Conservation (phyloP, 2,888 invertebrate species). For the Biston betularia region DNA sequence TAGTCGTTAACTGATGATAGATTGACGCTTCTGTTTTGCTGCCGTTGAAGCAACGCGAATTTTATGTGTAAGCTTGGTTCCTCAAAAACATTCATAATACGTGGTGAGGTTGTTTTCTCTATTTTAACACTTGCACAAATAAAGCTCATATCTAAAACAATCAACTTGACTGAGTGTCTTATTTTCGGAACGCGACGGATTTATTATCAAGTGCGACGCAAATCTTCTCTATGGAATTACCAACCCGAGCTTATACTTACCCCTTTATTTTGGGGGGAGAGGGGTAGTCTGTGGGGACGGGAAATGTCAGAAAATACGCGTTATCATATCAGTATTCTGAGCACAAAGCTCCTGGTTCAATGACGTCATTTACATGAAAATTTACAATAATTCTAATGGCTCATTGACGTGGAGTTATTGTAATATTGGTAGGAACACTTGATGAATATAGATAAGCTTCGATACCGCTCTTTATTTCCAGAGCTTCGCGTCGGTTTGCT, state of each 20-base stretch:
- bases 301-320: slow-evolving; percentile 59
- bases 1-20: slow-evolving; percentile 34
- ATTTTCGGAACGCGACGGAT: slow-evolving; percentile 33
- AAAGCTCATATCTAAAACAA: slow-evolving; percentile 3
- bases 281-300: slow-evolving; percentile 51
- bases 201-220: slow-evolving; percentile 40
- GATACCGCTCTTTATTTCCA: slow-evolving; percentile 18
- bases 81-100: slow-evolving; percentile 10
- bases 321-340: slow-evolving; percentile 47
- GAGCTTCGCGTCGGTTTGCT: slow-evolving; percentile 20
- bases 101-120: neutral
- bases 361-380: slow-evolving; percentile 49
- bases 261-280: slow-evolving; percentile 42
- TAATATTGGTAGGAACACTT: slow-evolving; percentile 32
- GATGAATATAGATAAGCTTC: slow-evolving; percentile 40
- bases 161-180: slow-evolving; percentile 11
- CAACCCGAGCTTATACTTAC: slow-evolving; percentile 47
- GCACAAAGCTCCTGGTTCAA: slow-evolving; percentile 41
- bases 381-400: slow-evolving; percentile 27
- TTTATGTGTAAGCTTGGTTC: slow-evolving; percentile 24
- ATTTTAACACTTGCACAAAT: slow-evolving; percentile 4
- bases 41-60: slow-evolving; percentile 20
- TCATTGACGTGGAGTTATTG: slow-evolving; percentile 38
- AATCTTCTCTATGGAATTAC: slow-evolving; percentile 42
- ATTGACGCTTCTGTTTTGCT: slow-evolving; percentile 27